Conservation (phyloP, 2,888 invertebrate species). For the Busseola fusca region DNA sequence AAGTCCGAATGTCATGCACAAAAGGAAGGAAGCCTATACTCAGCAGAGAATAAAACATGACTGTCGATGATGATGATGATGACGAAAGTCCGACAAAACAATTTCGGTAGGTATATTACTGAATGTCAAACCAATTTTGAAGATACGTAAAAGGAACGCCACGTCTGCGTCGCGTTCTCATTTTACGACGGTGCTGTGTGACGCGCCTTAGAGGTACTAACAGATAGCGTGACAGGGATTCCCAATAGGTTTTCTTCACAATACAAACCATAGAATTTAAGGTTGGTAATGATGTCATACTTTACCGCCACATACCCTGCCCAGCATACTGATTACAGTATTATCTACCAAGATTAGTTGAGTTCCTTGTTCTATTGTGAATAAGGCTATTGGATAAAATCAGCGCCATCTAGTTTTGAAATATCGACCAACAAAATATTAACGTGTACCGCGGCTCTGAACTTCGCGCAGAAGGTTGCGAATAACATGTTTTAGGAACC, state of each 20-base stretch:
- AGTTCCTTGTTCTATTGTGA: not conserved
- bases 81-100: not conserved
- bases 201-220: not conserved
- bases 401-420: not conserved
- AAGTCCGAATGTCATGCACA: not conserved
- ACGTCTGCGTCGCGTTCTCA: not conserved
- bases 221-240: not conserved
- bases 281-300: constrained; percentile 39
- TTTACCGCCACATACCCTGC: not conserved
- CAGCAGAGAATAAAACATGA: not conserved
- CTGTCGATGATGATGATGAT: not conserved
- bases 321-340: constrained; percentile 30
- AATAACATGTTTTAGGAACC: too few relatives aligned
- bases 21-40: not conserved
- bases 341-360: constrained; percentile 26
- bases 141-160: not conserved
- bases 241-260: not conserved
- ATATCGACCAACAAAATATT: not conserved
- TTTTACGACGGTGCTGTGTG: not conserved
- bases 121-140: not conserved
- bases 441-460: not conserved
- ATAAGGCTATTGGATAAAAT: too few relatives aligned
- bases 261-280: not conserved
- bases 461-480: too few relatives aligned
- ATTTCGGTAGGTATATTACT: not conserved